Conservation (phyloP, 2,113 vertebrate genomes). For the Paraplagusia blochii region DNA sequence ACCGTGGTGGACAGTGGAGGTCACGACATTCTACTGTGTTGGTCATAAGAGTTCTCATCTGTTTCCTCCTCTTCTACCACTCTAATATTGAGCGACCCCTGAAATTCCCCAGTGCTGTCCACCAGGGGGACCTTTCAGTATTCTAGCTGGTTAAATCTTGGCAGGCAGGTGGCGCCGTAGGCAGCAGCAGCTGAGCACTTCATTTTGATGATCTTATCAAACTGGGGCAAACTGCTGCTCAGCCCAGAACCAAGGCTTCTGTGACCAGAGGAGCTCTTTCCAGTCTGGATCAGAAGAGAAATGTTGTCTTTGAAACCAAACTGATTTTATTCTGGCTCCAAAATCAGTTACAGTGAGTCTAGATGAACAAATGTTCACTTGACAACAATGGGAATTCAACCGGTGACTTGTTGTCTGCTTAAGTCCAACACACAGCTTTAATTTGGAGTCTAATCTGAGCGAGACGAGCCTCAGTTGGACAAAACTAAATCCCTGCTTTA, state of each 20-base stretch:
- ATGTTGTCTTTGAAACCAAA: background rate
- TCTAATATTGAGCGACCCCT: slow-evolving; percentile 6
- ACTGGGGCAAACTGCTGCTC: slow-evolving; percentile 7
- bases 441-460: no score
- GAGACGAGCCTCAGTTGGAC: no score
- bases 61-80: background rate
- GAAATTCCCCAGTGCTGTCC: slow-evolving; percentile 34
- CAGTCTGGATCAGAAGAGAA: no score
- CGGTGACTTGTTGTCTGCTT: no score
- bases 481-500: no score
- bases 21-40: background rate
- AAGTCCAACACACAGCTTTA: no score
- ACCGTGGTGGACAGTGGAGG: no score
- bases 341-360: no score
- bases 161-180: background rate
- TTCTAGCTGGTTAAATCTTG: slow-evolving; percentile 20
- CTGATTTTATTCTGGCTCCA: background rate
- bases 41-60: background rate
- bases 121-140: slow-evolving; percentile 37
- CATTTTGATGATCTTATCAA: background rate
- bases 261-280: no score
- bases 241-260: slow-evolving; percentile 4
- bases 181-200: slow-evolving; percentile 6
- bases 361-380: no score
- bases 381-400: no score